These are phyloP conservation scores for Plutella xylostella DNA, from an alignment of 2,888 invertebrate species.

Conservation along the genomic window DNA sequence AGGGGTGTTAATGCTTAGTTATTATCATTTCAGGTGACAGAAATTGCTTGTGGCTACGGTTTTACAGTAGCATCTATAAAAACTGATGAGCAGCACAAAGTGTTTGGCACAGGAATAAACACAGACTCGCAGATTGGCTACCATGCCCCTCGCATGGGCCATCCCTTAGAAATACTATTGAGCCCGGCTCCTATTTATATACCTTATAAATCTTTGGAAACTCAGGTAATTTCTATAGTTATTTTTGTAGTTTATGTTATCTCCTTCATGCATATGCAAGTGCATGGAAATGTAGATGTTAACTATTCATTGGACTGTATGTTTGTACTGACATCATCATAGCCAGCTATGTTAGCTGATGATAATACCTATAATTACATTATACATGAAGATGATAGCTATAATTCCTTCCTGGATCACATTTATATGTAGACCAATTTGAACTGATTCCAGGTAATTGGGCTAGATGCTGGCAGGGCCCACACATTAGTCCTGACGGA, in stretches of 20 bases:
- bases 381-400: too few species aligned
- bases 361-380: too few species aligned
- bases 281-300: neutral
- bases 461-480: conserved; percentile 85
- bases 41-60: conserved; percentile 89
- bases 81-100: conserved; percentile 72
- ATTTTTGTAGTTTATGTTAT: neutral
- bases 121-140: conserved; percentile 92
- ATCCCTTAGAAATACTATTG: conserved; percentile 76
- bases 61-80: conserved; percentile 84
- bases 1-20: neutral
- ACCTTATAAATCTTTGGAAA: conserved; percentile 72
- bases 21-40: conserved; percentile 59
- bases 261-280: neutral
- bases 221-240: conserved; percentile 36
- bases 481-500: conserved; percentile 85
- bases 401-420: neutral
- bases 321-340: too few species aligned
- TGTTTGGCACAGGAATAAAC: conserved; percentile 92
- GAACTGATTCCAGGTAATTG: conserved; percentile 29
- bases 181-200: conserved; percentile 78
- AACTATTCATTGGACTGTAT: too few species aligned
- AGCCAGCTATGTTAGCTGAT: too few species aligned
- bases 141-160: conserved; percentile 71
- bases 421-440: neutral